phyloP scores from a whole-genome alignment of 2,797 vertebrate genomes.

The Emys orbicularis region DNA sequence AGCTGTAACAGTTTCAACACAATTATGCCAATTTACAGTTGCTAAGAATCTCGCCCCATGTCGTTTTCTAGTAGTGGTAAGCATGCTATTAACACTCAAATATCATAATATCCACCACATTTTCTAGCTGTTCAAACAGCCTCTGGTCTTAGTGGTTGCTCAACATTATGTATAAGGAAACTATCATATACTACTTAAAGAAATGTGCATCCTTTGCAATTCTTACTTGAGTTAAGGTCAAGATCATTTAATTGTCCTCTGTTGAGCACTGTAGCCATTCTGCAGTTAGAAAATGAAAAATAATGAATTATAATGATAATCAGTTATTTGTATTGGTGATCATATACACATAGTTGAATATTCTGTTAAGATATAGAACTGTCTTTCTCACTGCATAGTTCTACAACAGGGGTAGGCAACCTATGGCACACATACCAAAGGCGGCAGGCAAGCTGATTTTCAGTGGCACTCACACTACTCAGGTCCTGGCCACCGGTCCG shows the following conservation, averaged over 20 bases:
- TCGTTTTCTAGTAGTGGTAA: neutral
- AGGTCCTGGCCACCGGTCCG: no score
- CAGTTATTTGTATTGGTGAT: neutral
- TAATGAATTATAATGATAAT: neutral
- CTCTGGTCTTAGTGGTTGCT: neutral
- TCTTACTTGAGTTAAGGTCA: neutral
- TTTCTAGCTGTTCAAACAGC: neutral
- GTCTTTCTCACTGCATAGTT: neutral
- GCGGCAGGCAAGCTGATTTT: no score
- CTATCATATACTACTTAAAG: neutral
- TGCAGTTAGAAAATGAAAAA: neutral
- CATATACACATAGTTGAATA: neutral
- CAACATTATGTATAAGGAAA: neutral
- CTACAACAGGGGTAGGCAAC: neutral
- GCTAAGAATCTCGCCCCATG: fast-evolving
- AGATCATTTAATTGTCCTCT: neutral
- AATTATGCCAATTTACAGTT: neutral
- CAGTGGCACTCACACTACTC: no score
- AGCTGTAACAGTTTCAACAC: neutral
- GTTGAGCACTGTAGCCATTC: neutral
- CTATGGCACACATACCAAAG: no score
- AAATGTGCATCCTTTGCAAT: neutral
- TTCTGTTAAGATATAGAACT: neutral
- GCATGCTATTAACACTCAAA: neutral
- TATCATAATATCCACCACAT: neutral